Evolutionary conservation across 2,113 vertebrate genomes (phyloP), one percentile per base, ranked within the genome.

Genomic region (Parus major): DNA sequence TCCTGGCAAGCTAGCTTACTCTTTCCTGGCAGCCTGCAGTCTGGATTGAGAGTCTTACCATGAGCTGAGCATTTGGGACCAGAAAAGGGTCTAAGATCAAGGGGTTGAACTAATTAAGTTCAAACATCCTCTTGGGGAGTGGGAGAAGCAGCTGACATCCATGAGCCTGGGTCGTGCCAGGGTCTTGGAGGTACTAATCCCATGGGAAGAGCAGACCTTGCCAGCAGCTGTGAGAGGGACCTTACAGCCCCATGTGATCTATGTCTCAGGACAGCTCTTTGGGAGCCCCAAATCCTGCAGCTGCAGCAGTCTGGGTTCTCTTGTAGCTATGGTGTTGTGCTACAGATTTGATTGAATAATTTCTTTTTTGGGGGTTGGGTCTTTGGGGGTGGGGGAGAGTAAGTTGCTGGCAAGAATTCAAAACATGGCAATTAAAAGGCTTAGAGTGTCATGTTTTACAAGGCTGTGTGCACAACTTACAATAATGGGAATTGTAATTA

Each of bases 391-490:
- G 82, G 63, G 82, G 71, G 66, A 86, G 17, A 25, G 59, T 79
- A 92, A 95, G 86, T 80, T 15, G 5, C 82, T 92, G 84, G 78
- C 73, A 82, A 86, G 84, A 80, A 86, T 66, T 80, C 1, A 20
- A 90, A 96, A 76, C 57, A 76, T 42, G 69, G 84, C 81, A 90
- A 85, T 95, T 96, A 95, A 96, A 70, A 90, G 82, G 90, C 92
- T 95, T 96, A 88, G 87, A 91, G 85, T 95, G 87, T 90, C 91
- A 59, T 93, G 92, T 96, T 95, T 92, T 93, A 94, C 72, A 94
- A 94, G 72, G 66, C 80, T 70, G 80, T 39, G 3, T 94, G 87
- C 80, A 88, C 79, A 89, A 76, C 82, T 95, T 92, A 90, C 71
- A 86, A 28, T 88, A 91, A 90, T 65, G 33, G 57, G 75, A 89